A percentile compares a stretch with the other conserved stretches of the same genome.
Conservation (phyloP, 2,113 vertebrate species). For the Chionomys nivalis region DNA sequence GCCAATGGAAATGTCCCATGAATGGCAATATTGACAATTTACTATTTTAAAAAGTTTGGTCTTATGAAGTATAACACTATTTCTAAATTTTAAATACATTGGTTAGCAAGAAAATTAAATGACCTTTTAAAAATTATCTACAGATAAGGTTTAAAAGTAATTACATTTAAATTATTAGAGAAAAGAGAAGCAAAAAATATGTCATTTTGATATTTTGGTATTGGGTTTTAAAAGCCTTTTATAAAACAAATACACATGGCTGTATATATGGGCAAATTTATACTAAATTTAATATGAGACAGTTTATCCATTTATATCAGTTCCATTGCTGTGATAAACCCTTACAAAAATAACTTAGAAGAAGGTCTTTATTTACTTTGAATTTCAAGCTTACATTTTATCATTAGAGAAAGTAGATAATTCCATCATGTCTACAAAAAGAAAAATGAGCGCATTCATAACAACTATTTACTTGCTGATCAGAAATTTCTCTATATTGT, state of each 20-base stretch:
- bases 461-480: neutral
- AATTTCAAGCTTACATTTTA: neutral
- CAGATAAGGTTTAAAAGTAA: neutral
- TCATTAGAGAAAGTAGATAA: neutral
- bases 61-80: neutral
- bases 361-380: neutral
- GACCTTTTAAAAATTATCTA: neutral
- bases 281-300: neutral
- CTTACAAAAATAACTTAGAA: neutral
- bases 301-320: neutral
- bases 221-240: neutral
- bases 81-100: neutral
- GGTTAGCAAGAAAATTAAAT: neutral
- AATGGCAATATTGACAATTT: neutral
- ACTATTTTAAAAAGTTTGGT: neutral
- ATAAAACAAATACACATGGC: neutral
- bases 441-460: neutral
- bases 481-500: neutral
- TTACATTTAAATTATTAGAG: neutral
- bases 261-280: neutral
- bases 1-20: neutral
- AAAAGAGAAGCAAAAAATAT: neutral
- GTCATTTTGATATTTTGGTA: neutral
- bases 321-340: neutral
- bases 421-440: neutral